These are phyloP conservation scores for Anabas testudineus DNA, from an alignment of 2,797 vertebrate species.

Conservation along the genomic window DNA sequence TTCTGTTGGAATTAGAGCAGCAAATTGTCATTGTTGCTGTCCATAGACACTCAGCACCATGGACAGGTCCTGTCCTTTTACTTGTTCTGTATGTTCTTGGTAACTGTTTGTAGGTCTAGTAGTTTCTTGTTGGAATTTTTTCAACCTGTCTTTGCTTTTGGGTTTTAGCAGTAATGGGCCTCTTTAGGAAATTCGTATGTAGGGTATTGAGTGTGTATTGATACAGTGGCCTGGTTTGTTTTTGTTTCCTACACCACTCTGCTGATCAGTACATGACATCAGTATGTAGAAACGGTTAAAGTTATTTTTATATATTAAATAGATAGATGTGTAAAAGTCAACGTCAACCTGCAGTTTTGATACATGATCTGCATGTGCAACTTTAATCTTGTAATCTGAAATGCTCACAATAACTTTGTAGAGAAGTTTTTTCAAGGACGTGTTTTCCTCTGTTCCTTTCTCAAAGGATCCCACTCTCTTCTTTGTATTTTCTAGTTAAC, in stretches of 20 bases:
- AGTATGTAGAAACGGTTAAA: no score
- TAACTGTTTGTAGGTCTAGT: background rate
- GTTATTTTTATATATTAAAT: no score
- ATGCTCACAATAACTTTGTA: no score
- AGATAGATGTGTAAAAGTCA: no score
- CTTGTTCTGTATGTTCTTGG: background rate
- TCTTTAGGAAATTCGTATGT: background rate
- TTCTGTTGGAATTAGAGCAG: background rate
- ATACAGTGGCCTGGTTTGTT: no score
- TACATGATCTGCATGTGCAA: no score
- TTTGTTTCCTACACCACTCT: no score
- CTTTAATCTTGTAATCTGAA: no score
- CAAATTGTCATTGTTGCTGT: background rate
- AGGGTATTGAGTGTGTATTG: background rate
- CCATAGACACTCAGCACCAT: conserved; percentile 58
- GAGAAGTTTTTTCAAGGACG: background rate
- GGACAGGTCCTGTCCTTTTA: conserved; percentile 46
- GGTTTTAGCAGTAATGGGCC: background rate
- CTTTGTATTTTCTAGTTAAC: background rate
- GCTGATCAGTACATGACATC: no score
- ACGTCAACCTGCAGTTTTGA: no score
- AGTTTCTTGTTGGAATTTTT: background rate
- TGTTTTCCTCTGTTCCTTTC: background rate
- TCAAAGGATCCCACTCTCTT: background rate
- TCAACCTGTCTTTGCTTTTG: background rate